Evolutionary conservation across 2,797 vertebrate species (phyloP).

Genomic region (Oreochromis grahami): DNA sequence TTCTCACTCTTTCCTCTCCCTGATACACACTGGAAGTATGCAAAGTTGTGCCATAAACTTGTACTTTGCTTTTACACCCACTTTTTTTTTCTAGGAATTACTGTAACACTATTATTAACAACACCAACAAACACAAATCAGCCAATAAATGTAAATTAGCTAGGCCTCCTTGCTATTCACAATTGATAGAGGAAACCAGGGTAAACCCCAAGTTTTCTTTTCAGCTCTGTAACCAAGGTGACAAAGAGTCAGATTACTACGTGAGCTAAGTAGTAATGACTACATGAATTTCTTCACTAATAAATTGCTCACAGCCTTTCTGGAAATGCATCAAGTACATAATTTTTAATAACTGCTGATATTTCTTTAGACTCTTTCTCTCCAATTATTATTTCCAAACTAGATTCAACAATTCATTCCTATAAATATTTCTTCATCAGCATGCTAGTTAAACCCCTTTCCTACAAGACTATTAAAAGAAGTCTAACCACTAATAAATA

Average conservation of each 20-base stretch:
- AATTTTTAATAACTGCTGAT: not conserved
- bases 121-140: not conserved
- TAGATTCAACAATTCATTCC: not conserved
- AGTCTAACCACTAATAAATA: not conserved
- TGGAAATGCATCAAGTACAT: not conserved
- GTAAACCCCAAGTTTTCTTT: not conserved
- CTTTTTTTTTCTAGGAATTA: not conserved
- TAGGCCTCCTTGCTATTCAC: not conserved
- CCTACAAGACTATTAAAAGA: not conserved
- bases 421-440: not conserved
- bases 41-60: not conserved
- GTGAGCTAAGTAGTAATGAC: not conserved
- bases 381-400: not conserved
- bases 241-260: not conserved
- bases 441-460: not conserved
- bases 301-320: not conserved
- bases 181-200: not conserved
- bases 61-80: not conserved
- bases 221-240: not conserved
- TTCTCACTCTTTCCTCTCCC: not conserved
- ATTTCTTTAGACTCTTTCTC: not conserved
- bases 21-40: not conserved
- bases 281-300: not conserved
- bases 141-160: not conserved
- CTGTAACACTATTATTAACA: not conserved